Base-by-base conservation (phyloP, 2,888 invertebrate genomes). In the Tryphoninae sp. region DNA sequence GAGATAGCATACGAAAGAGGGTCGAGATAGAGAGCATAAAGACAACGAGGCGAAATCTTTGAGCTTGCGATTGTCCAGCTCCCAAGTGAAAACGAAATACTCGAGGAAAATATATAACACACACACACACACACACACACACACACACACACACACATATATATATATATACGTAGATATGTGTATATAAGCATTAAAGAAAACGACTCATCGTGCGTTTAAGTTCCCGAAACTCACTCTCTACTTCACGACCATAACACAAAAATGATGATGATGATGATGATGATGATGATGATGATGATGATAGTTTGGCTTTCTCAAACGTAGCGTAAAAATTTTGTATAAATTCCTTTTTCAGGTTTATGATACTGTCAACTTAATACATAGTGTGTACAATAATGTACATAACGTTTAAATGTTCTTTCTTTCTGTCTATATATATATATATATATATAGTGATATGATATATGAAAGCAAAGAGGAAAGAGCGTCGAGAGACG, bases 321-420 rank as follows among this genome's bases (percentile, higher is more conserved):
- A 65, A 81, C 58, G 61, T 83, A 33, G 6, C 71, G 84, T 83
- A 83, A 85, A 84, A 86, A 86, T 86, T 83, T 64, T 64, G 71
- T 77, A 81, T 84, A 84, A 84, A 87, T 87, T 83, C 82, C 3
- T n/a, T 13, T 53, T 83, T 84, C 82, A 77, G 85, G 83, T 13
- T 69, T 83, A 82, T 83, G 83, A 86, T 87, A 84, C 84, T 83
- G 81, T 81, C 83, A 85, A 86, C 83, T 80, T 69, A 6, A 69
- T 58, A 23, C 22, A 62, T 69, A 40, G 26, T 62, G 33, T 1
- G 19, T 59, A 59, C 23, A 33, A 69, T 58, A 55, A 55, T 55
- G 13, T 45, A 45, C 13, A 45, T 13, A 45, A 13, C 13, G 45
- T 45, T 9, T 13, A 45, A 45, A 13, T 13, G 13, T 45, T 45